Percentiles rank a stretch among this genome's conserved stretches.
These are phyloP conservation scores for Spialia ferax DNA, from an alignment of 2,888 invertebrate species.

Conservation along the genomic window DNA sequence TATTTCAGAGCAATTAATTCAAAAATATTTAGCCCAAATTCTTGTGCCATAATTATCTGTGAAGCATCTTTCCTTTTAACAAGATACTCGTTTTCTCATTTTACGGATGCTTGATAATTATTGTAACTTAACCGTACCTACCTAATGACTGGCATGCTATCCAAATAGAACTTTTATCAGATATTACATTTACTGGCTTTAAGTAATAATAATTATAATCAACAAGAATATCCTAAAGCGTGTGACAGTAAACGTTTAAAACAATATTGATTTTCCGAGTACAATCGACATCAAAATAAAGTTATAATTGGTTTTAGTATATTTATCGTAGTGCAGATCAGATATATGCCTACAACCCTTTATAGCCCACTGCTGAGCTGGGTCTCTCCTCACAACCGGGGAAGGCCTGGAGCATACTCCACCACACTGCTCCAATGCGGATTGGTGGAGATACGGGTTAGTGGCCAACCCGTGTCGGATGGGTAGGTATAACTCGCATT, in stretches of 20 bases:
- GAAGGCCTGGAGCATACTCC: no score
- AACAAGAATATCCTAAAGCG: not conserved
- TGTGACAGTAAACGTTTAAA: not conserved
- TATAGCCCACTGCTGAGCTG: no score
- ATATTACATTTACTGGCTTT: slow-evolving; percentile 6
- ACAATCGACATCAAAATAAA: not conserved
- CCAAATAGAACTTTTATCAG: slow-evolving; percentile 21
- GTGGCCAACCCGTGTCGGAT: no score
- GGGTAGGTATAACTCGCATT: no score
- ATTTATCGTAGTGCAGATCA: not conserved
- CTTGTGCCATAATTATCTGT: slow-evolving; percentile 71
- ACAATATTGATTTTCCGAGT: not conserved
- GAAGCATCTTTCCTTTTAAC: slow-evolving; percentile 57
- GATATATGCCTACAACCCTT: no score
- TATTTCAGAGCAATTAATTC: slow-evolving; percentile 82
- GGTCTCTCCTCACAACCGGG: no score
- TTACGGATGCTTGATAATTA: slow-evolving; percentile 49
- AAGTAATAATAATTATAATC: slow-evolving; percentile 1
- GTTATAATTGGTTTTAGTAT: not conserved
- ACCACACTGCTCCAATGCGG: no score
- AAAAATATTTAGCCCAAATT: slow-evolving; percentile 70
- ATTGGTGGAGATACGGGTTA: no score
- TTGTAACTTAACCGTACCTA: slow-evolving; percentile 47
- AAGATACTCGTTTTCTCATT: slow-evolving; percentile 55
- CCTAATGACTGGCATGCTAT: slow-evolving; percentile 40